Evolutionary conservation across 1,140 invertebrate genomes (phyloP), one percentile per base, ranked within the genome.

Genomic region (Dreissena rostriformis): DNA sequence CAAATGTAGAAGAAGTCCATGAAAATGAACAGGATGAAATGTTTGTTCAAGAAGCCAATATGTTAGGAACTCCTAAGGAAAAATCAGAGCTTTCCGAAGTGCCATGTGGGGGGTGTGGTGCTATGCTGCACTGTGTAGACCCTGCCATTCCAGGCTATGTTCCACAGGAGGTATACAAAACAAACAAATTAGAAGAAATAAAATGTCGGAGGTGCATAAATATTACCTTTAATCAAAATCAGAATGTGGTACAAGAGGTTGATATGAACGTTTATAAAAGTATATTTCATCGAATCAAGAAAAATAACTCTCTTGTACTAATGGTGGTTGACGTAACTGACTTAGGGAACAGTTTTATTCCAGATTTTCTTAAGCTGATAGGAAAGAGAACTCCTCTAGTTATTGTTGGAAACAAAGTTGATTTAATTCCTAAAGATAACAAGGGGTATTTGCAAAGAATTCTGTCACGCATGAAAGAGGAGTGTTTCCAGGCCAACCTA

Each of bases 371-470:
- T 7, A 75, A 91, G 12, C 81, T 93, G 52, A 91, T 94, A 82
- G 92, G 93, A 14, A 75, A 81, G 15, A 92, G 88, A 22, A 91
- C 91, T 53, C 96, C 96, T 0, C 93, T 98, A 17, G 95, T 97
- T 85, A 91, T 99, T 22, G 96, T 98, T 28, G 98, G 97, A 0
- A 99, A 99, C 93, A 99, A 99, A 95, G 95, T 99, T 15, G 98
- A 99, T 94, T 93, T 99, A 17, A 90, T 99, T 26, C 98, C 98
- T 0, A 95, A 95, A 70, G 98, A 99, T 94, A 95, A 95, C 15
- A 89, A 92, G 65, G 93, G 95, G 0, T 99, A 97, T 93, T 93
- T 99, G 28, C 92, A 95, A 24, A 94, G 96, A 82, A 94, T 98
- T 0, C 95, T 95, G 88, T 74, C 95, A 5, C 94, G 94, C 51